A percentile compares a stretch with the other conserved stretches of the same genome.
phyloP scores from a whole-genome alignment of 2,888 invertebrate genomes.

The Dicyrtomina minuta region DNA sequence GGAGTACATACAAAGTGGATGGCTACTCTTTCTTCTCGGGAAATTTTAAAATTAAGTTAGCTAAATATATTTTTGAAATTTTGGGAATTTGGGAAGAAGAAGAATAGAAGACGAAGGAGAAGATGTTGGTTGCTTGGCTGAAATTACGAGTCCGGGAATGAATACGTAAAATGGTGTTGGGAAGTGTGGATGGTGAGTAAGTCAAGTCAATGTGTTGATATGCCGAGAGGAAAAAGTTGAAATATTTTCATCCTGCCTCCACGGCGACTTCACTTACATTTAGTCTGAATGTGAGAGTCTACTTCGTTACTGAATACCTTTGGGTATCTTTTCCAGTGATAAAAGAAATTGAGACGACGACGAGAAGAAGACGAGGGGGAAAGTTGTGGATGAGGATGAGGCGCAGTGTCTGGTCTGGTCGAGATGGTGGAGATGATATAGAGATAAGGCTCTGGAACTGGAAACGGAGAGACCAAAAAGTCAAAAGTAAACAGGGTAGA shows the following conservation, averaged over 20 bases:
- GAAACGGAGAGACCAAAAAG: background rate
- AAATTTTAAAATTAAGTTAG: no score
- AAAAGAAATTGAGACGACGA: slow-evolving; percentile 22
- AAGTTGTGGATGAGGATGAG: background rate
- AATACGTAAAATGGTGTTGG: background rate
- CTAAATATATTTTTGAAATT: no score
- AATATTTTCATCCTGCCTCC: no score
- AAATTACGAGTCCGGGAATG: background rate
- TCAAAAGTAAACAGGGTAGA: background rate
- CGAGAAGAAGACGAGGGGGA: no score
- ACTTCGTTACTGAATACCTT: slow-evolving; percentile 3
- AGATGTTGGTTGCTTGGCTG: no score
- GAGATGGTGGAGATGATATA: no score
- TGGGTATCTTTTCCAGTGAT: slow-evolving; percentile 17
- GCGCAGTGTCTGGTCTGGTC: no score
- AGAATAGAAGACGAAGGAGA: no score
- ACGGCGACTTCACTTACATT: no score
- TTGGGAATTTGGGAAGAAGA: no score
- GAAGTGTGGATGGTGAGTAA: background rate
- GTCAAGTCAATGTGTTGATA: background rate
- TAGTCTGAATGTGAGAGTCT: background rate
- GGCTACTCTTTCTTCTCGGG: no score
- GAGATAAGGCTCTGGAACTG: background rate
- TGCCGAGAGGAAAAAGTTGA: background rate
- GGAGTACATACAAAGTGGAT: no score